These are phyloP conservation scores for Sarcophilus harrisii DNA, from an alignment of 2,797 vertebrate genomes.

Conservation along the genomic window DNA sequence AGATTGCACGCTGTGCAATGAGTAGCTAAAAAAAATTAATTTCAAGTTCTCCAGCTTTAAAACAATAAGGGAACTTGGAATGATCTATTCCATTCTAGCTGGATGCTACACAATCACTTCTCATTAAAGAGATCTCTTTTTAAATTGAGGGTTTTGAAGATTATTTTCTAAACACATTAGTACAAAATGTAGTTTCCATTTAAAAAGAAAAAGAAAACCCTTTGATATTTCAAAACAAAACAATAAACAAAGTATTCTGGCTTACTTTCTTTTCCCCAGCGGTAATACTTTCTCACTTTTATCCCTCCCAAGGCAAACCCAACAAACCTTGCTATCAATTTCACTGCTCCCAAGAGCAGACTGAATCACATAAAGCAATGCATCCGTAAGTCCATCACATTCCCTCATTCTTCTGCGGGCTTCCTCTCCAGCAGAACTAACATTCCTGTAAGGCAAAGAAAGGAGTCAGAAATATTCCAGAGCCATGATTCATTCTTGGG, in stretches of 20 bases:
- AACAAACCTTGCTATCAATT: conserved; percentile 98
- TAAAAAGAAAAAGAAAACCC: neutral
- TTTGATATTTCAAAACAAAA: neutral
- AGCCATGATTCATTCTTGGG: neutral
- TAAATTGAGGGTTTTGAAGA: neutral
- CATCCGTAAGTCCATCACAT: conserved; percentile 97
- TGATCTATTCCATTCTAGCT: neutral
- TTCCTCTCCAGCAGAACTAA: conserved; percentile 98
- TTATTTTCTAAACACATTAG: neutral
- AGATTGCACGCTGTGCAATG: neutral
- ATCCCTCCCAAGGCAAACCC: conserved; percentile 62
- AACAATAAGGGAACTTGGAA: neutral
- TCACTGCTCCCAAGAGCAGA: conserved; percentile 97
- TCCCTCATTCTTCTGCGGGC: conserved; percentile 98
- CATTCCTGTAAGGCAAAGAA: conserved; percentile 90
- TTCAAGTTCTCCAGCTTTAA: neutral
- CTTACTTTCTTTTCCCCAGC: neutral
- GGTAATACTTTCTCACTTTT: conserved; percentile 18
- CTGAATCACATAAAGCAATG: conserved; percentile 97
- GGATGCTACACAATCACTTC: neutral
- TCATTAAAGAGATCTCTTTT: neutral
- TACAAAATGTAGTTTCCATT: neutral
- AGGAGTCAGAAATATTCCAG: conserved; percentile 41
- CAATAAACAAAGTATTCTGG: neutral
- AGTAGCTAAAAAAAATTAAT: neutral